phyloP scores from a whole-genome alignment of 2,888 invertebrate genomes.

The Himalopsyche tibetana region DNA sequence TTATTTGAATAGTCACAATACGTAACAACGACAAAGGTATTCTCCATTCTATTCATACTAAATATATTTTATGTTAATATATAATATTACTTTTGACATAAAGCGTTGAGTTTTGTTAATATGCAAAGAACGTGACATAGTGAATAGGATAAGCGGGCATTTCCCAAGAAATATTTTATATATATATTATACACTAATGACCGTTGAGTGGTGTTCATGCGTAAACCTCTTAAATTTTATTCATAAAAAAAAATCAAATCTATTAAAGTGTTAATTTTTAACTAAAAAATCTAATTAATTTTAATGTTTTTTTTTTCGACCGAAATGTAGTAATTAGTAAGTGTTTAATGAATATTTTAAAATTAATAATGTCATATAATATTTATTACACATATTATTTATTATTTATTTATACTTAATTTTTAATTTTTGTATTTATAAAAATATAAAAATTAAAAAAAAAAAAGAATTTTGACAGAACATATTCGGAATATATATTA shows the following conservation, averaged over 20 bases:
- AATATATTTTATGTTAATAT: conserved; percentile 4
- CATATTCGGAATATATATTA: too few relatives aligned
- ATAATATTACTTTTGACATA: conserved; percentile 24
- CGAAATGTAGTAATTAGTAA: too few relatives aligned
- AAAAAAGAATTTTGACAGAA: too few relatives aligned
- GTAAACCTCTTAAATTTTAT: background rate
- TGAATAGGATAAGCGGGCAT: conserved; percentile 15
- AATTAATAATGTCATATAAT: too few relatives aligned
- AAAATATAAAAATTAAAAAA: too few relatives aligned
- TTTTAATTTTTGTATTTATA: too few relatives aligned
- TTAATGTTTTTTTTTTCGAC: too few relatives aligned
- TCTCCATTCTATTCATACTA: conserved; percentile 3
- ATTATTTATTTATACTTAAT: too few relatives aligned
- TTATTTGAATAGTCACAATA: conserved; percentile 14
- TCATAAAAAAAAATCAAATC: background rate
- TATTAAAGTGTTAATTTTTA: too few relatives aligned
- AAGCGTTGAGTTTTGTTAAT: conserved; percentile 6
- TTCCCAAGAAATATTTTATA: conserved; percentile 7
- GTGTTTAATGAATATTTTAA: too few relatives aligned
- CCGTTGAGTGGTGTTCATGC: background rate
- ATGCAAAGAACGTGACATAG: conserved; percentile 22
- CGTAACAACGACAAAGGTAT: conserved; percentile 9
- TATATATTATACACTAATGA: background rate
- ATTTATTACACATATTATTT: too few relatives aligned
- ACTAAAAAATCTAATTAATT: too few relatives aligned